Conservation (phyloP, 2,797 vertebrate species). For the Gallinago stenura region DNA sequence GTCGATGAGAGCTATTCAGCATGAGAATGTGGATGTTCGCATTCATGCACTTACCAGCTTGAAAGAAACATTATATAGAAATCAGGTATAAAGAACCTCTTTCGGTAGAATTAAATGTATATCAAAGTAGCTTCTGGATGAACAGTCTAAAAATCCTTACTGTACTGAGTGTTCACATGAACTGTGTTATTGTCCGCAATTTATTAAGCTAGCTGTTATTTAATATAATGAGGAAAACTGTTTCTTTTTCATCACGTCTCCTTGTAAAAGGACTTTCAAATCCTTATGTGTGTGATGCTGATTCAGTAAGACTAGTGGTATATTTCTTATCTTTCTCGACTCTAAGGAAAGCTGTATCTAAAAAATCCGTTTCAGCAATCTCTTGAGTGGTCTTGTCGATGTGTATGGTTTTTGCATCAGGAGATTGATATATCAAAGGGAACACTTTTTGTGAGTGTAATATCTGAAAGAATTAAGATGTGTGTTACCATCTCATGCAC, state of each 20-base stretch:
- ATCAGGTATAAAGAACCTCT: slow-evolving; percentile 83
- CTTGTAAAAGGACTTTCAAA: not conserved
- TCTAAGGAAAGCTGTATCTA: not conserved
- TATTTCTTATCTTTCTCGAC: not conserved
- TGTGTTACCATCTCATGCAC: not conserved
- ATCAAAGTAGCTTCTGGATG: not conserved
- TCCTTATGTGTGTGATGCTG: not conserved
- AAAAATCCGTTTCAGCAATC: not conserved
- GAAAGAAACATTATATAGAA: slow-evolving; percentile 93
- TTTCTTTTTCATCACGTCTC: not conserved
- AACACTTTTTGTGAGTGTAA: not conserved
- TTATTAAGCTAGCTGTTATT: not conserved
- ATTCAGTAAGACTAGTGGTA: not conserved
- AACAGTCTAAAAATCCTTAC: not conserved
- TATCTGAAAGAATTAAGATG: not conserved
- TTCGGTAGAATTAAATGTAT: not conserved
- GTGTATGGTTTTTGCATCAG: not conserved
- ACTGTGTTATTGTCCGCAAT: not conserved
- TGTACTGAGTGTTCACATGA: not conserved
- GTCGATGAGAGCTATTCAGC: slow-evolving; percentile 95
- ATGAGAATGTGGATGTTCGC: slow-evolving; percentile 96
- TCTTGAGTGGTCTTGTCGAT: not conserved
- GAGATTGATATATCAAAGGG: not conserved
- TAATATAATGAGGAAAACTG: not conserved
- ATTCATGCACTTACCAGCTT: slow-evolving; percentile 95